phyloP scores from a whole-genome alignment of 2,888 invertebrate genomes.

The Oconnorella tubifera region DNA sequence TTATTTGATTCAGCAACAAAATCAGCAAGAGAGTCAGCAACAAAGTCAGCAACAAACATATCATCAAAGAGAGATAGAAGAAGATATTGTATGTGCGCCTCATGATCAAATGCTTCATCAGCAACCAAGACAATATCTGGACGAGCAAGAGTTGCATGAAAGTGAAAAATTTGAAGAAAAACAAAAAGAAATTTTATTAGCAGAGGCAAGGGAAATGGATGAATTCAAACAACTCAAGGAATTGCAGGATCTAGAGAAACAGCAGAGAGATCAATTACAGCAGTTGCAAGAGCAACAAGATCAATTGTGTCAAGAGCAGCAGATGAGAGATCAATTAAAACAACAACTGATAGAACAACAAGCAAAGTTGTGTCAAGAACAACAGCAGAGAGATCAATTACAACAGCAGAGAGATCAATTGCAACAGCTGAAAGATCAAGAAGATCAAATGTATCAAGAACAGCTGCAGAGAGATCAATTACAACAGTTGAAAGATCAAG shows the following conservation, averaged over 20 bases:
- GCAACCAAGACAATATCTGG: neutral
- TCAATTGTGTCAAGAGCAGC: slow-evolving; percentile 5
- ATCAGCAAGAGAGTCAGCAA: neutral
- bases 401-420: neutral
- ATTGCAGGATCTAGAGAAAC: neutral
- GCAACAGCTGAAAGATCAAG: neutral
- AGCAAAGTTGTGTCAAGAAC: neutral
- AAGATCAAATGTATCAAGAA: neutral
- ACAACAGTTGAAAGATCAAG: neutral
- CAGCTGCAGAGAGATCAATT: neutral
- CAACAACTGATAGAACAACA: slow-evolving; percentile 4
- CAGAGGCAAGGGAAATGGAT: no score
- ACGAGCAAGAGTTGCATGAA: neutral
- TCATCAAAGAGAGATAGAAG: no score
- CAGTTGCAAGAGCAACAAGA: neutral
- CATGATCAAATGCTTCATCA: no score
- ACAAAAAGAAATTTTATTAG: no score
- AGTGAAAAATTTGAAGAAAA: neutral
- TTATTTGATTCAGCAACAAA: neutral
- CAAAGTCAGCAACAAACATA: neutral
- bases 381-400: neutral
- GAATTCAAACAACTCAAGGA: no score
- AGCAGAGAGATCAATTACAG: neutral
- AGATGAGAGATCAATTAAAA: neutral
- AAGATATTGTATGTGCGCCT: no score